phyloP scores from a whole-genome alignment of 2,888 invertebrate genomes.

The Agonopterix alstromeriana region DNA sequence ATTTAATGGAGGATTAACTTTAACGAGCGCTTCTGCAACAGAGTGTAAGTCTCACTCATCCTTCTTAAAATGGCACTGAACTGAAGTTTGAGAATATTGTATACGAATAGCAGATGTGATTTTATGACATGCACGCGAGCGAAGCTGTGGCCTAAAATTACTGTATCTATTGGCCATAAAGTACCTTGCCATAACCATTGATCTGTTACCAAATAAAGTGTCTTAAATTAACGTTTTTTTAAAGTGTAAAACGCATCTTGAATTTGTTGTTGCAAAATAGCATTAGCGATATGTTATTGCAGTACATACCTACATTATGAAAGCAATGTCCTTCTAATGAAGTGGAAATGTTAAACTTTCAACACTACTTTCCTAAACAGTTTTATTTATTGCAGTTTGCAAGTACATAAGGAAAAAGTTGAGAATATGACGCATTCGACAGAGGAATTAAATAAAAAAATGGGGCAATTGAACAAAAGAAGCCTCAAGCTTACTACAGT shows the following conservation, averaged over 20 bases:
- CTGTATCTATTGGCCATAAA: neutral
- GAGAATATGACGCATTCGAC: conserved; percentile 14
- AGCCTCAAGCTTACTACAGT: conserved; percentile 11
- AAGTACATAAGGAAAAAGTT: conserved; percentile 24
- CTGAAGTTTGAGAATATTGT: too few relatives aligned
- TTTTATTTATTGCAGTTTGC: conserved; percentile 19
- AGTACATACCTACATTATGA: neutral
- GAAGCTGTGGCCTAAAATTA: neutral
- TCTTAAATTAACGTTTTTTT: neutral
- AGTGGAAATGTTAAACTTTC: too few relatives aligned
- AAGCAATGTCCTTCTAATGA: too few relatives aligned
- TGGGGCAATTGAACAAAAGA: conserved; percentile 14
- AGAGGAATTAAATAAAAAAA: conserved; percentile 19
- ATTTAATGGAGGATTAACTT: too few relatives aligned
- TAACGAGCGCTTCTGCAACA: too few relatives aligned
- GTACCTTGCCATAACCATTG: too few relatives aligned
- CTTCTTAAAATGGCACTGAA: too few relatives aligned
- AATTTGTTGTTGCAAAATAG: neutral
- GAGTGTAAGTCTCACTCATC: too few relatives aligned
- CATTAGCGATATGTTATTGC: neutral
- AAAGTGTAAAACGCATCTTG: neutral
- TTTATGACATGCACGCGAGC: neutral
- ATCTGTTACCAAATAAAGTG: too few relatives aligned
- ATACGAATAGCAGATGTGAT: neutral
- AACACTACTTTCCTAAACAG: neutral